Conservation (phyloP, 2,888 invertebrate species). For the Noctua janthe region DNA sequence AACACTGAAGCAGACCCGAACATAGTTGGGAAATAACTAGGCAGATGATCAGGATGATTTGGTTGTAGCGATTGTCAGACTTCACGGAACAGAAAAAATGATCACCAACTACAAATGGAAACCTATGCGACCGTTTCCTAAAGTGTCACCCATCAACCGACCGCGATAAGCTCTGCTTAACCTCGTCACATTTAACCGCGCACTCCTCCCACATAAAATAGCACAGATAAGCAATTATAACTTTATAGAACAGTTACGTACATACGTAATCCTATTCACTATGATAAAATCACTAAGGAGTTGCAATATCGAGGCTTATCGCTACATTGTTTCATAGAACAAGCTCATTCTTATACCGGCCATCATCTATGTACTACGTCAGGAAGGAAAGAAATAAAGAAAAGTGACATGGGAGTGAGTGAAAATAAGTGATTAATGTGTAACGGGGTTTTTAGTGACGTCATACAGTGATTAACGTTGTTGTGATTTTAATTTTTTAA, state of each 20-base stretch:
- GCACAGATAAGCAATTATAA: constrained; percentile 39
- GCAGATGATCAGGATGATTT: too few species aligned
- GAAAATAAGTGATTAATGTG: constrained; percentile 40
- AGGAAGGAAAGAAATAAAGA: constrained; percentile 15
- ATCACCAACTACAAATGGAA: not conserved
- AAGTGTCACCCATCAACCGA: too few species aligned
- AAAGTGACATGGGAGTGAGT: constrained; percentile 54
- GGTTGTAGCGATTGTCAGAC: not conserved
- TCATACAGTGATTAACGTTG: constrained; percentile 17
- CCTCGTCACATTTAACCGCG: not conserved
- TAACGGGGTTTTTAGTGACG: not conserved
- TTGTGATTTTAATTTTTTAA: not conserved
- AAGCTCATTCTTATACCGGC: constrained; percentile 64
- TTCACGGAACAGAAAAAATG: not conserved
- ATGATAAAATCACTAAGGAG: constrained; percentile 69
- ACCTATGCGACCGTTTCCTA: too few species aligned
- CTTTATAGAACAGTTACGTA: constrained; percentile 42
- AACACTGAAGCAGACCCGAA: too few species aligned
- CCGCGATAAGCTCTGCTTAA: not conserved
- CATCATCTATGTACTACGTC: constrained; percentile 41
- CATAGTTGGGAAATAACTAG: too few species aligned
- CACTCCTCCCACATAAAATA: not conserved
- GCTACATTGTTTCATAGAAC: constrained; percentile 47
- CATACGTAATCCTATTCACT: constrained; percentile 61
- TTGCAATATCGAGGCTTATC: constrained; percentile 75